Evolutionary conservation across 2,888 invertebrate species (phyloP).

Genomic region (Tyria jacobaeae): DNA sequence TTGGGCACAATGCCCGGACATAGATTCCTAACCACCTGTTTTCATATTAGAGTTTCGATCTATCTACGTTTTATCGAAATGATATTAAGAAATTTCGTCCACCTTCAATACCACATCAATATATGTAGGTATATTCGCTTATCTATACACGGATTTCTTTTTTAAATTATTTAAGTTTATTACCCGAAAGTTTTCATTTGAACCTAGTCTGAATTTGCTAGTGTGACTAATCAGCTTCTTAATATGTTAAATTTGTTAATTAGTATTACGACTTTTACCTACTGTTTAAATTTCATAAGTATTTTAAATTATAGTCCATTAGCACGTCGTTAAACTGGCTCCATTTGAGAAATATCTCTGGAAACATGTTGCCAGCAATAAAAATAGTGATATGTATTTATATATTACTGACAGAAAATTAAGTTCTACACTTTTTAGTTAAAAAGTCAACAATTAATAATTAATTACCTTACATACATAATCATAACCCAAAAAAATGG

Average conservation of each 20-base stretch:
- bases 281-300: conserved; percentile 3
- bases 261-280: conserved; percentile 7
- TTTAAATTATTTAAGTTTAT: conserved; percentile 4
- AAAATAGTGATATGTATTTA: not conserved
- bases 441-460: no score
- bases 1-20: not conserved
- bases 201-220: conserved; percentile 2
- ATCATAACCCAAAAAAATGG: not conserved
- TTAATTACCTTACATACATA: not conserved
- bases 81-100: not conserved
- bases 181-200: conserved; percentile 1
- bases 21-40: not conserved
- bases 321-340: conserved; percentile 1
- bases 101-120: not conserved
- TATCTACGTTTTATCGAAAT: not conserved
- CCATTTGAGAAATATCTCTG: not conserved
- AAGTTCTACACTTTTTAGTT: no score
- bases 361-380: not conserved
- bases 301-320: not conserved
- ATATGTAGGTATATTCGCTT: not conserved
- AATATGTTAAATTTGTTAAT: conserved; percentile 13
- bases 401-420: not conserved
- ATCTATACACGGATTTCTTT: conserved; percentile 6
- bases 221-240: conserved; percentile 8
- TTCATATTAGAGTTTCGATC: not conserved